Evolutionary conservation across 53 echinoderm and acorn worm genomes (phyloP).

Genomic region (Paracentrotus lividus): DNA sequence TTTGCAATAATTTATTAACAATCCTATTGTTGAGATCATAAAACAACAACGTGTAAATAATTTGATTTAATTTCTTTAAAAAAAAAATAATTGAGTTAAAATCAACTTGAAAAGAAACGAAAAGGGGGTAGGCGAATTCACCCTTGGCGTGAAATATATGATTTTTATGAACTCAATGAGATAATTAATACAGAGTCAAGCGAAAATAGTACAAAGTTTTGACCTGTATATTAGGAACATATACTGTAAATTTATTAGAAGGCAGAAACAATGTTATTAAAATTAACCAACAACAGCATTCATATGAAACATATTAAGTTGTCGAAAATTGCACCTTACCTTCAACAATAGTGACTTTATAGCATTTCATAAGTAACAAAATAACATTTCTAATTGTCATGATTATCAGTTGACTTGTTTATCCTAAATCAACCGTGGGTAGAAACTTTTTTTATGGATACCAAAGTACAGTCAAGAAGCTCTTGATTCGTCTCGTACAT

Average conservation of each 20-base stretch:
- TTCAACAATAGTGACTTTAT: not conserved
- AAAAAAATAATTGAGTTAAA: not conserved
- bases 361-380: not conserved
- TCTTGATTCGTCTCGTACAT: too few relatives aligned
- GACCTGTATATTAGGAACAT: not conserved
- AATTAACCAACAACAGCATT: not conserved
- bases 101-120: not conserved
- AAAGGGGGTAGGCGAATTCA: conserved; percentile 59
- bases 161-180: conserved; percentile 29
- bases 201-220: conserved; percentile 36
- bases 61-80: too few relatives aligned
- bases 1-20: too few relatives aligned
- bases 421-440: too few relatives aligned
- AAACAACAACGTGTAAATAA: not conserved
- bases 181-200: conserved; percentile 30
- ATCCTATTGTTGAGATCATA: not conserved
- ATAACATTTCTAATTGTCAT: too few relatives aligned
- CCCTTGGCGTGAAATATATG: conserved; percentile 21
- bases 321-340: conserved; percentile 31
- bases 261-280: not conserved
- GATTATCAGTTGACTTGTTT: too few relatives aligned
- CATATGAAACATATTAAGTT: not conserved
- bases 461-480: too few relatives aligned
- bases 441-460: too few relatives aligned
- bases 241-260: not conserved